Percentiles rank a stretch among this genome's conserved stretches.
These are phyloP conservation scores for Oreortyx pictus DNA, from an alignment of 2,797 vertebrate species.

Conservation along the genomic window DNA sequence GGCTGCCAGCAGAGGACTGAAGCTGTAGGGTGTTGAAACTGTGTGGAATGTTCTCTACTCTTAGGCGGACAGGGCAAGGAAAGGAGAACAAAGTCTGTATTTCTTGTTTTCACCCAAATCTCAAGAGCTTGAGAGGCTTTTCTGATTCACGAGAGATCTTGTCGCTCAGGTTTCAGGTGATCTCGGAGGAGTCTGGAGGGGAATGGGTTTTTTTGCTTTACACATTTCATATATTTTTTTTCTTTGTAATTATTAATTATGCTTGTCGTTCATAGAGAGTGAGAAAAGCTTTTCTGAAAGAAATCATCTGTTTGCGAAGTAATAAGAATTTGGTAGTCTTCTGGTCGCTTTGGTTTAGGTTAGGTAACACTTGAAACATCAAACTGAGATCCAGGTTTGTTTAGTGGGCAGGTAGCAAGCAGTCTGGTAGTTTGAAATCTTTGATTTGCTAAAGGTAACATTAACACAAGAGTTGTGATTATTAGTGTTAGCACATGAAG, in stretches of 20 bases:
- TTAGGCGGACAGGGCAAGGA: background rate
- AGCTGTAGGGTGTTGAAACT: background rate
- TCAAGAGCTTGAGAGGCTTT: background rate
- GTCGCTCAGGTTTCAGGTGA: background rate
- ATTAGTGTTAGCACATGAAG: background rate
- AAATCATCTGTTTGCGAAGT: background rate
- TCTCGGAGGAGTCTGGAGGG: background rate
- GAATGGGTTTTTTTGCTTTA: background rate
- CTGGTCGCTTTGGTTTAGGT: background rate
- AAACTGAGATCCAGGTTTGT: background rate
- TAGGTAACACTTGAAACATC: background rate
- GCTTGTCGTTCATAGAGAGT: background rate
- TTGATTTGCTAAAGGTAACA: background rate
- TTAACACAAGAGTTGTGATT: background rate
- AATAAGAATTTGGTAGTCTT: background rate
- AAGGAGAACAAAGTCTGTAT: background rate
- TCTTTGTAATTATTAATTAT: background rate
- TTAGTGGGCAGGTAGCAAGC: background rate
- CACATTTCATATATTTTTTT: background rate
- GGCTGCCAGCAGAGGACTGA: background rate
- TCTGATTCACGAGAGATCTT: background rate
- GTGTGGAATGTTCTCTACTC: background rate
- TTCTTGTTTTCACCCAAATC: background rate
- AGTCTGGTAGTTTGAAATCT: background rate
- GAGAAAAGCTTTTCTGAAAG: background rate